Base-by-base conservation (phyloP, 2,888 invertebrate species). In the Spialia ferax region DNA sequence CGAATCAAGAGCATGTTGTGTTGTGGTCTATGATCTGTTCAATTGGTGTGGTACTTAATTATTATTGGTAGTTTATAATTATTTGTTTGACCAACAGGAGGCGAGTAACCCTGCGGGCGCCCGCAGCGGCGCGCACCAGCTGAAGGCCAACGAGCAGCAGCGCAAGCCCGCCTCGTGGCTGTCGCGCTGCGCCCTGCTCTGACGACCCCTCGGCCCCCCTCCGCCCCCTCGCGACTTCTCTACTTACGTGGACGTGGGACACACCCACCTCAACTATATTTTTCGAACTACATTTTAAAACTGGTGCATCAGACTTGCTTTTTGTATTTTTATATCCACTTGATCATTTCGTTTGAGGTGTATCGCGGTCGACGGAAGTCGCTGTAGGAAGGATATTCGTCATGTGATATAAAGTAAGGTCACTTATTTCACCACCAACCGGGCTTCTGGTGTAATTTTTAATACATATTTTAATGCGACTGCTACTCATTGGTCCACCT, bases 91-190 rank as follows among this genome's bases (percentile, higher is more conserved):
- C 63, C 69, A 56, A 38, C 83, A 98, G 98, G 98, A 98, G 94
- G 97, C 97, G 81, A 98, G 97, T 83, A 98, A 97, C 94, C 98
- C 98, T 77, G 96, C 96, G 63, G 79, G 79, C 54, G 97, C 83
- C 42, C 80, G 97, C 87, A 96, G 96, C 72, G 97, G 97, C 75
- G 95, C 94, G 62, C 97, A 97, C 88, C 97, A 97, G 86, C 89
- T 97, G 82, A 96, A 96, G 91, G 95, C 96, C 73, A 95, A 95
- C 82, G 97, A 98, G 87, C 96, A 96, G 82, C 95, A 95, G 88
- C 96, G 96, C 92, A 97, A 97, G 94, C 96, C 97, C 73, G 95
- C 97, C 75, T 97, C 96, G 87, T 98, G 98, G 97, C 94, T 97
- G 83, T 96, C 97, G 64, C 96, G 97, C 89, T 98, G 98, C 95